phyloP scores from a whole-genome alignment of 2,113 vertebrate genomes.

The Saguinus midas region DNA sequence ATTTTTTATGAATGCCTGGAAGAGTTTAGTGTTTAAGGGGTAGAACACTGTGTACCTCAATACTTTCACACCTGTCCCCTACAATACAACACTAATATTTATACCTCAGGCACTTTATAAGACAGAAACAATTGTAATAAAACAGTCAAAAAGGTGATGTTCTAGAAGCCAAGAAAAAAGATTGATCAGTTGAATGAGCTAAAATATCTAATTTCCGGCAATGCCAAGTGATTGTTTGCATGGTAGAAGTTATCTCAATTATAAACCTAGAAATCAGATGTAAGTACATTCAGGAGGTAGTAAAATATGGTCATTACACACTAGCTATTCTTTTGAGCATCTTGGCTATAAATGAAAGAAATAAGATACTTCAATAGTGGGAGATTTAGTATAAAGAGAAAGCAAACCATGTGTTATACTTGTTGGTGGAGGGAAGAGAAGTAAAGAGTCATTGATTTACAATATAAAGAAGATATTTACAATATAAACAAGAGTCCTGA shows the following conservation, averaged over 20 bases:
- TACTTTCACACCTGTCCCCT: not conserved
- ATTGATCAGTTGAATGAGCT: not conserved
- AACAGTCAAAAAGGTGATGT: not conserved
- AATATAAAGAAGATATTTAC: not conserved
- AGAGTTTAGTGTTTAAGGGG: not conserved
- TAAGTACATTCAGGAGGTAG: not conserved
- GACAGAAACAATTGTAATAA: not conserved
- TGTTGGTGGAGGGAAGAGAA: not conserved
- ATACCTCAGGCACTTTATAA: not conserved
- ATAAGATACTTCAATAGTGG: not conserved
- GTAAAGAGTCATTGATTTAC: not conserved
- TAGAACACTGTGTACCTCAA: not conserved
- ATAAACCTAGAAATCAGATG: not conserved
- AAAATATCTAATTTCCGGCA: not conserved
- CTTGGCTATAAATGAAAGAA: not conserved
- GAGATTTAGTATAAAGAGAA: not conserved
- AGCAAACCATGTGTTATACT: rapidly evolving
- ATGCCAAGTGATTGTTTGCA: not conserved
- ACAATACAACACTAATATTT: not conserved
- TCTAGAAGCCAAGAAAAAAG: not conserved
- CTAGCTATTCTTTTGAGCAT: not conserved
- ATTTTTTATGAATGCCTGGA: not conserved
- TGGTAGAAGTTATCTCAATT: not conserved
- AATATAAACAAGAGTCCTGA: not conserved
- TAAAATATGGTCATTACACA: not conserved